A percentile compares a stretch with the other conserved stretches of the same genome.
These are phyloP conservation scores for Caenorhabditis wallacei DNA, from an alignment of 2,888 invertebrate genomes.

Conservation along the genomic window DNA sequence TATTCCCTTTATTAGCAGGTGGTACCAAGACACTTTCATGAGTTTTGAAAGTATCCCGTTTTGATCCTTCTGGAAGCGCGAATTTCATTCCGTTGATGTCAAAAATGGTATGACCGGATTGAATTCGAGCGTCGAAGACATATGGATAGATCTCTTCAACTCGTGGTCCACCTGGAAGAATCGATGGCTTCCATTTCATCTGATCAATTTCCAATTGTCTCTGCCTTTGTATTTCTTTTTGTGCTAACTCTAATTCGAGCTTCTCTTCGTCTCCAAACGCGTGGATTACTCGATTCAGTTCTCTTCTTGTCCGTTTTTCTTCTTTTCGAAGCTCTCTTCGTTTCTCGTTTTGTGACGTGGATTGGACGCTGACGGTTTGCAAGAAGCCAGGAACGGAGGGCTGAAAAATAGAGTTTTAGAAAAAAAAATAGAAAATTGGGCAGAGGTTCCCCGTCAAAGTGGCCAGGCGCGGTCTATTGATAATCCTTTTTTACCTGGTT, in stretches of 20 bases:
- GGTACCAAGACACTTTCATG: conserved; percentile 90
- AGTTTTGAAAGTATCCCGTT: conserved; percentile 88
- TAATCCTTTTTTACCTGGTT: too few species aligned
- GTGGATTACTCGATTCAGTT: conserved; percentile 89
- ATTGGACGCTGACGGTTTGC: conserved; percentile 75
- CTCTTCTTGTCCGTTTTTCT: conserved; percentile 69
- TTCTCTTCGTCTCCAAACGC: conserved; percentile 84
- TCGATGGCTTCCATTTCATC: conserved; percentile 82
- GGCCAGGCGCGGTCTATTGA: too few species aligned
- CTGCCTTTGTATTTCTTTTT: conserved; percentile 73
- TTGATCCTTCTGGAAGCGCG: conserved; percentile 90
- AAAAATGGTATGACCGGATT: conserved; percentile 88
- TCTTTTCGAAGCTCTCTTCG: conserved; percentile 74
- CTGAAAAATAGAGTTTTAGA: too few species aligned
- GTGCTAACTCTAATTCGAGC: conserved; percentile 74
- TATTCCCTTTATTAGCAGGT: conserved; percentile 80
- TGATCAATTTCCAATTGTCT: conserved; percentile 84
- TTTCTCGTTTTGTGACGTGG: conserved; percentile 70
- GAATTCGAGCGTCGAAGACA: conserved; percentile 91
- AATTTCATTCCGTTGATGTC: conserved; percentile 90
- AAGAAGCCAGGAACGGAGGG: conserved; percentile 54
- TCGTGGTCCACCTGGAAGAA: conserved; percentile 57
- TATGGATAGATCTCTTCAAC: conserved; percentile 88
- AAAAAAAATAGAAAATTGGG: too few species aligned
- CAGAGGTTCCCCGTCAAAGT: too few species aligned